Conservation (phyloP, 2,797 vertebrate species). For the Moxostoma hubbsi region DNA sequence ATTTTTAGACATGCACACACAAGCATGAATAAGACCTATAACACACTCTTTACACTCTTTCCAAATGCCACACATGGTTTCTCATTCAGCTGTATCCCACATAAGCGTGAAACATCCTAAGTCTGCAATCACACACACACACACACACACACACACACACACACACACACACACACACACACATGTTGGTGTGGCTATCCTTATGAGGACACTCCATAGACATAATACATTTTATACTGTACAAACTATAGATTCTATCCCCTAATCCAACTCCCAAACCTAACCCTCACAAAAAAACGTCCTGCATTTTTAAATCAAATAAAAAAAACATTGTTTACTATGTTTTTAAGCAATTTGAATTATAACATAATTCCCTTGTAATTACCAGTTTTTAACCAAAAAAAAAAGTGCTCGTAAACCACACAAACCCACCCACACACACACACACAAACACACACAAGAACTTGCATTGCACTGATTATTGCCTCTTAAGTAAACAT, state of each 20-base stretch:
- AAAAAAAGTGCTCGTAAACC: no score
- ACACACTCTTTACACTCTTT: slow-evolving; percentile 26
- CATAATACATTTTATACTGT: no score
- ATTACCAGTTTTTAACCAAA: no score
- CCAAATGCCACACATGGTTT: slow-evolving; percentile 35
- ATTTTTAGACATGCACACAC: slow-evolving; percentile 21
- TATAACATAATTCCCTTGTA: no score
- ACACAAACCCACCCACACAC: neutral
- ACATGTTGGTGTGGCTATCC: neutral
- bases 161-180: no score
- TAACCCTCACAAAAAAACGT: no score
- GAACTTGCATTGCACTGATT: slow-evolving; percentile 13
- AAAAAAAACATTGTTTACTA: no score
- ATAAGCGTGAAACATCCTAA: neutral
- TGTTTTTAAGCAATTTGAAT: neutral
- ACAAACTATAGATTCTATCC: no score
- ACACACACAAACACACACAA: neutral
- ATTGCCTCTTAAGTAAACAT: slow-evolving; percentile 35
- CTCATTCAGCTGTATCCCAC: slow-evolving; percentile 30
- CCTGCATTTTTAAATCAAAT: no score
- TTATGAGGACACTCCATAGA: no score
- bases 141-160: no score
- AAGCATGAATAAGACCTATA: neutral
- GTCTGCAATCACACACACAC: neutral
- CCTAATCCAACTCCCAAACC: no score